Evolutionary conservation across 2,797 vertebrate species (phyloP).

Genomic region (Tinamus major): DNA sequence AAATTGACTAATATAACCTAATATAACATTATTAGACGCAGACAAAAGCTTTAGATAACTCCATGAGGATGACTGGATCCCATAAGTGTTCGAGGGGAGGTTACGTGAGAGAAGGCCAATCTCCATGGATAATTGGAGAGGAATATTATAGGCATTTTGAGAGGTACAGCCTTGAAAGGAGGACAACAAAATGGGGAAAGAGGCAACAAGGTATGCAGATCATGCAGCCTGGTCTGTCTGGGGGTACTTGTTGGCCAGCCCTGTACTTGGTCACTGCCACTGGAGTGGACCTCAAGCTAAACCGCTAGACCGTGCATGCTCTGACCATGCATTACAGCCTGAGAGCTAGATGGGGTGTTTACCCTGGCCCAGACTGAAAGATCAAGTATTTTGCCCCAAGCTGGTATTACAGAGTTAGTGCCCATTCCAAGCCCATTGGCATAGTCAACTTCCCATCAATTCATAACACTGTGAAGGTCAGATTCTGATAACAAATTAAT

Average conservation of each 20-base stretch:
- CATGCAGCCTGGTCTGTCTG: background rate
- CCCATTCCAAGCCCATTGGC: too few species aligned
- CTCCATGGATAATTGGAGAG: background rate
- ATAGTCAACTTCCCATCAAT: too few species aligned
- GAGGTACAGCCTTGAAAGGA: background rate
- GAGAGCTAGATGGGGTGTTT: too few species aligned
- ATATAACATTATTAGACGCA: background rate
- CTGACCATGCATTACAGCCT: too few species aligned
- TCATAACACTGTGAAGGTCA: too few species aligned
- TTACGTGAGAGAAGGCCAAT: background rate
- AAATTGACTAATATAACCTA: background rate
- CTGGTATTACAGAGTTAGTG: too few species aligned
- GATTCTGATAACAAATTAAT: too few species aligned
- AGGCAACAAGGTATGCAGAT: background rate
- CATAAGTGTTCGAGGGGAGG: background rate
- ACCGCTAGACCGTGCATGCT: background rate
- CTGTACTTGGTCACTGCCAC: accelerated
- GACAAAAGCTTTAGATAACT: background rate
- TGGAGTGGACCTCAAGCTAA: background rate
- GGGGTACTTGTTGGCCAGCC: background rate
- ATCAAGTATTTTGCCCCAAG: too few species aligned
- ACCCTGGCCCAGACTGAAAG: too few species aligned
- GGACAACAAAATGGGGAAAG: background rate
- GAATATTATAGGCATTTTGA: background rate
- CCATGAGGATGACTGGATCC: background rate